These are phyloP conservation scores for Paratilapia polleni DNA, from an alignment of 2,113 vertebrate species.

Conservation along the genomic window DNA sequence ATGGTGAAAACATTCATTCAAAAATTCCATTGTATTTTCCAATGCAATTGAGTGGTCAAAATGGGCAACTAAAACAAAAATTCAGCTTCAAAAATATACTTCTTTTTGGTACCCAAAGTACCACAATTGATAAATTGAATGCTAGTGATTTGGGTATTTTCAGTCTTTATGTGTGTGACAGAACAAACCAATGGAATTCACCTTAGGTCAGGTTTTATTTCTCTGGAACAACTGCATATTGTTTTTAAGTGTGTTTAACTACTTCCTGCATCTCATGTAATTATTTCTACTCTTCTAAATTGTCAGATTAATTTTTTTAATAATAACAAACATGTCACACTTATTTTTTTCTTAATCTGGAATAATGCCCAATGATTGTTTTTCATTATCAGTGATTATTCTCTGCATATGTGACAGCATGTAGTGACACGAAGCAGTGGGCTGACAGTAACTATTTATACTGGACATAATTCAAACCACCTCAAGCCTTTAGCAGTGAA, in stretches of 20 bases:
- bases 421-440: neutral
- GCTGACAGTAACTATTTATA: slow-evolving; percentile 35
- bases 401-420: neutral
- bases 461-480: slow-evolving; percentile 43
- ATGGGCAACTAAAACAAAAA: neutral
- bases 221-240: no score
- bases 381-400: slow-evolving; percentile 9
- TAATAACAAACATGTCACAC: neutral
- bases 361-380: slow-evolving; percentile 1
- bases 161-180: no score
- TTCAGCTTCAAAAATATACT: no score
- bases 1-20: neutral
- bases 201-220: no score
- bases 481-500: slow-evolving; percentile 32
- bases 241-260: no score
- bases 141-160: no score
- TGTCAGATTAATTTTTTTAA: neutral
- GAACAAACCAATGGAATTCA: no score
- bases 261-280: neutral
- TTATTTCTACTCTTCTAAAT: neutral
- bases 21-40: neutral
- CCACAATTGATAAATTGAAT: no score
- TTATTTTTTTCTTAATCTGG: neutral
- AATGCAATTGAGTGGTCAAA: neutral
- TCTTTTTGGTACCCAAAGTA: no score